Conservation (phyloP, 2,797 vertebrate genomes). For the Danio choprae region DNA sequence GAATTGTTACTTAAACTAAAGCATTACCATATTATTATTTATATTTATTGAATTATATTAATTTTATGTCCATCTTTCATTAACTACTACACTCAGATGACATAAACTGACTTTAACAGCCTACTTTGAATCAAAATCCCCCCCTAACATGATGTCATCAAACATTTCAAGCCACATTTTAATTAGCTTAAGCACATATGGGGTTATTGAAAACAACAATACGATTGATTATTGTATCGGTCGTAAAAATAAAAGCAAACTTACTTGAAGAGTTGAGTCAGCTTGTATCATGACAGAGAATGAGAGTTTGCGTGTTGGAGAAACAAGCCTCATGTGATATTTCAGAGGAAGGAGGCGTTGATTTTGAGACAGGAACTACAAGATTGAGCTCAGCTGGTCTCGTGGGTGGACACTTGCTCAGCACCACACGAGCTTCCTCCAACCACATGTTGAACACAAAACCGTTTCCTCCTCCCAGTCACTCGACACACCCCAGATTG, state of each 20-base stretch:
- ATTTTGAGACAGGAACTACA: constrained; percentile 2
- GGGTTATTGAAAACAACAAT: background rate
- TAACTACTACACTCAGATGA: no score
- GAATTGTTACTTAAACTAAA: no score
- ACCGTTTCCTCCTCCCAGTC: background rate
- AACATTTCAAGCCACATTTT: no score
- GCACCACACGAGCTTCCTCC: constrained; percentile 16
- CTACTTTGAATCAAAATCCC: no score
- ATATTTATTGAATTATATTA: no score
- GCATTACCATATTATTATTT: no score
- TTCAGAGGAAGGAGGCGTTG: constrained; percentile 8
- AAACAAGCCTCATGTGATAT: constrained; percentile 20
- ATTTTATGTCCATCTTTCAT: no score
- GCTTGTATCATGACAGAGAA: constrained; percentile 1
- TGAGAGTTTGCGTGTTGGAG: background rate
- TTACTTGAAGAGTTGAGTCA: constrained; percentile 26
- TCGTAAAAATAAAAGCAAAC: background rate
- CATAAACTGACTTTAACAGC: no score
- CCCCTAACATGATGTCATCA: no score
- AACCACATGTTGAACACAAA: background rate
- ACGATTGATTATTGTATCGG: background rate
- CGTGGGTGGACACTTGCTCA: constrained; percentile 40
- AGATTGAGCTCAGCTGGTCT: background rate
- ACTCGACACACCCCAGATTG: background rate
- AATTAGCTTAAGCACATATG: background rate